These are phyloP conservation scores for Xiphophorus hellerii DNA, from an alignment of 2,113 vertebrate genomes.

Conservation along the genomic window DNA sequence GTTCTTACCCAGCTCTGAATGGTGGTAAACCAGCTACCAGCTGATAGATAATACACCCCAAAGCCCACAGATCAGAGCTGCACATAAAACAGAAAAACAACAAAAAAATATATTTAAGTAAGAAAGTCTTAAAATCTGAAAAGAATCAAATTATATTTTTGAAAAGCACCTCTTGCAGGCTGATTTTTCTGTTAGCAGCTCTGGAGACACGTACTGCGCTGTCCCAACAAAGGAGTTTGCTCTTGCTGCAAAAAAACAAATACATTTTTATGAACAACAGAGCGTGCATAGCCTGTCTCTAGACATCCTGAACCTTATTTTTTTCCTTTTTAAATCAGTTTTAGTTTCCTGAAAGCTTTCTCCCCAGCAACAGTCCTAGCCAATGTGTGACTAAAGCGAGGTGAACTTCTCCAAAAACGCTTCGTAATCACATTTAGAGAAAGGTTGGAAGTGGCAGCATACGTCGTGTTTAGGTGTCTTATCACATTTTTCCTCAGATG, in stretches of 20 bases:
- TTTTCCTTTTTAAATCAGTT: too few relatives aligned
- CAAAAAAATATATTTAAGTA: background rate
- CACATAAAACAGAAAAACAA: background rate
- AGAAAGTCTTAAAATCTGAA: background rate
- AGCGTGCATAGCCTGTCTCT: too few relatives aligned
- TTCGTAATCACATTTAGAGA: too few relatives aligned
- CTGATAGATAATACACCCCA: slow-evolving; percentile 99
- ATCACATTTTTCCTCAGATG: too few relatives aligned
- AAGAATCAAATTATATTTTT: background rate
- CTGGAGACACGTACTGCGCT: slow-evolving; percentile 97
- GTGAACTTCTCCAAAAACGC: too few relatives aligned
- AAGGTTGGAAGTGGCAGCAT: too few relatives aligned
- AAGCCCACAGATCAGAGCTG: slow-evolving; percentile 96
- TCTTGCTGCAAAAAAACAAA: slow-evolving; percentile 80
- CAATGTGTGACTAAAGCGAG: too few relatives aligned
- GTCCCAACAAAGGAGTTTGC: slow-evolving; percentile 99
- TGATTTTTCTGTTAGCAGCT: slow-evolving; percentile 97
- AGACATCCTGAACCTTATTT: too few relatives aligned
- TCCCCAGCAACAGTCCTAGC: too few relatives aligned
- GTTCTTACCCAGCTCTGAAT: slow-evolving; percentile 95
- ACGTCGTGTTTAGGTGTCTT: too few relatives aligned
- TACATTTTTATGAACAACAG: too few relatives aligned
- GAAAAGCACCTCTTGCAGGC: slow-evolving; percentile 93
- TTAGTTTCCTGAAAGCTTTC: too few relatives aligned
- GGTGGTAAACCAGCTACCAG: slow-evolving; percentile 97